Evolutionary conservation across 2,797 vertebrate species (phyloP), one percentile per base, ranked within the genome.

Genomic region (Lophius americanus): DNA sequence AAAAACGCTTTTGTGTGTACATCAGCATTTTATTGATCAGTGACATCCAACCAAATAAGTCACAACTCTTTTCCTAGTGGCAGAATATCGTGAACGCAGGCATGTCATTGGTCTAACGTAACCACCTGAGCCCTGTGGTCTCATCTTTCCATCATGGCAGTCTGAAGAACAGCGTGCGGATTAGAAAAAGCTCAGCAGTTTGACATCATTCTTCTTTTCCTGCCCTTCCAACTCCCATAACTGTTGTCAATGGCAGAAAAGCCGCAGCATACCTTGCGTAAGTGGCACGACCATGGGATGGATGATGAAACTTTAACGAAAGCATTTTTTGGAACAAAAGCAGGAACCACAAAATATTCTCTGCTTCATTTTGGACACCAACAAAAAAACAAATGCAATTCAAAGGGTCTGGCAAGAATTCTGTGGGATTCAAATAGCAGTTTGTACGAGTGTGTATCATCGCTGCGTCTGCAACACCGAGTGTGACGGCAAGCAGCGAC

Each of bases 231-330:
- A 42, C 7, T 38, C 47, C 42, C 39, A 43, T 44, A 52, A 59
- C 41, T 44, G 58, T 47, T 12, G 38, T 54, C 39, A 6, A 51
- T 8, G 62, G 43, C 42, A 60, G 51, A 51, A 65, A 68, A 60
- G 35, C 48, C 48, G 48, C 50, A 51, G 65, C 65, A 9, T 23
- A 51, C 35, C 38, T 70, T 41, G 2, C 35, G 58, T 49, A 8
- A 70, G 53, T 23, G 37, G 36, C 55, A 36, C 33, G 14, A 59
- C 41, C 35, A 63, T 7, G 32, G 64, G 55, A 71, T 60, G 47
- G 56, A 59, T 63, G 67, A 51, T 33, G 39, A 70, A 69, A 51
- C 73, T 50, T 59, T 50, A 57, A 71, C 51, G 62, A 67, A 75
- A 50, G 56, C 51, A 52, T 69, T 71, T 48, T 78, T 70, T 23